Conservation (phyloP, 1,140 invertebrate species). For the Antheraea mylitta region DNA sequence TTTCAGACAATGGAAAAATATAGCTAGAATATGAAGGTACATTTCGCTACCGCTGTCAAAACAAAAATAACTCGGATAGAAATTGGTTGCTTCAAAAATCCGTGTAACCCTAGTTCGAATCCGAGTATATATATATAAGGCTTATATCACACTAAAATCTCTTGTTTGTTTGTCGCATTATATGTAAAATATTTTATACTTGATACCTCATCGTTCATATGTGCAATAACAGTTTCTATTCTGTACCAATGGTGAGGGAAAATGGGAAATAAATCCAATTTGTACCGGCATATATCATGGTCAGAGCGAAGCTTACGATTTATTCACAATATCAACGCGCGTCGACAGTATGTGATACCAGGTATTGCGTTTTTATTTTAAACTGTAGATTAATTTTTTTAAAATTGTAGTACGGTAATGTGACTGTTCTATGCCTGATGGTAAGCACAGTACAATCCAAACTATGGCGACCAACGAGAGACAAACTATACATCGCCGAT, state of each 20-base stretch:
- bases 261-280: conserved; percentile 73
- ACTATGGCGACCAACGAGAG: no score
- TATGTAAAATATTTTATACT: conserved; percentile 67
- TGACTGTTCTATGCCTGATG: no score
- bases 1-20: no score
- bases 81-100: no score
- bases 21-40: no score
- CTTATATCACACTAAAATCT: conserved; percentile 43
- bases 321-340: conserved; percentile 15
- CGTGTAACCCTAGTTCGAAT: no score
- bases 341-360: conserved; percentile 6
- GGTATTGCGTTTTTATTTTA: not conserved
- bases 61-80: no score
- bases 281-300: conserved; percentile 72
- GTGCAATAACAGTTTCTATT: conserved; percentile 72
- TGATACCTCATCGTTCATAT: conserved; percentile 73
- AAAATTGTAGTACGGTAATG: no score
- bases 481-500: no score
- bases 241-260: conserved; percentile 62
- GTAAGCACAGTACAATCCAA: no score
- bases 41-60: no score
- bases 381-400: not conserved
- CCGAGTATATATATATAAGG: no score
- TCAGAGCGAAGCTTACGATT: conserved; percentile 50
- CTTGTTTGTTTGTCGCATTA: conserved; percentile 57